phyloP scores from a whole-genome alignment of 2,888 invertebrate species.

The Hemithea aestivaria region DNA sequence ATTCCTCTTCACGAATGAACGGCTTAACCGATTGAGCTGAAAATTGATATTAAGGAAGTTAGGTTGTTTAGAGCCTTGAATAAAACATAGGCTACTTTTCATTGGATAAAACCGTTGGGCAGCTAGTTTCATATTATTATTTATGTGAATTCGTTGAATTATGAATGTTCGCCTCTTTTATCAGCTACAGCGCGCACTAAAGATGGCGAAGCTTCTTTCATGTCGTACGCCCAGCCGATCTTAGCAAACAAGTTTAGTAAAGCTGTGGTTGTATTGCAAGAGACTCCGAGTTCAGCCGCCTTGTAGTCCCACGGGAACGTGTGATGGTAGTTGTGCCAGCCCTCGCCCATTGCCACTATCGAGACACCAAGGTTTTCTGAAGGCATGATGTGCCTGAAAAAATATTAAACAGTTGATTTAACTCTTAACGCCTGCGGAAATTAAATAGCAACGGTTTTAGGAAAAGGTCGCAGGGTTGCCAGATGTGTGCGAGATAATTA shows the following conservation, averaged over 20 bases:
- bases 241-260: conserved; percentile 84
- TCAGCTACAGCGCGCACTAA: conserved; percentile 70
- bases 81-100: too few species aligned
- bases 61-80: too few species aligned
- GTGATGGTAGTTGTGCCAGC: conserved; percentile 95
- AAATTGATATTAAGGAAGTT: too few species aligned
- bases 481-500: too few species aligned
- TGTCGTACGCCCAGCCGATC: conserved; percentile 88
- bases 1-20: too few species aligned
- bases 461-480: too few species aligned
- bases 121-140: too few species aligned
- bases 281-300: conserved; percentile 88
- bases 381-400: conserved; percentile 85
- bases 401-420: background rate
- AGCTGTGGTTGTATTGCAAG: conserved; percentile 84
- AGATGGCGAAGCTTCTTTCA: conserved; percentile 81
- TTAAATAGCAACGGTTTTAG: too few species aligned
- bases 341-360: conserved; percentile 87
- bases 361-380: conserved; percentile 87
- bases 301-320: conserved; percentile 92
- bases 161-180: conserved; percentile 67
- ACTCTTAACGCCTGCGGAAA: too few species aligned
- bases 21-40: too few species aligned
- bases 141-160: too few species aligned
- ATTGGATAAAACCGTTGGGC: too few species aligned